Percentiles rank a stretch among this genome's conserved stretches.
These are phyloP conservation scores for Catostomus latipinnis DNA, from an alignment of 2,797 vertebrate species.

Conservation along the genomic window DNA sequence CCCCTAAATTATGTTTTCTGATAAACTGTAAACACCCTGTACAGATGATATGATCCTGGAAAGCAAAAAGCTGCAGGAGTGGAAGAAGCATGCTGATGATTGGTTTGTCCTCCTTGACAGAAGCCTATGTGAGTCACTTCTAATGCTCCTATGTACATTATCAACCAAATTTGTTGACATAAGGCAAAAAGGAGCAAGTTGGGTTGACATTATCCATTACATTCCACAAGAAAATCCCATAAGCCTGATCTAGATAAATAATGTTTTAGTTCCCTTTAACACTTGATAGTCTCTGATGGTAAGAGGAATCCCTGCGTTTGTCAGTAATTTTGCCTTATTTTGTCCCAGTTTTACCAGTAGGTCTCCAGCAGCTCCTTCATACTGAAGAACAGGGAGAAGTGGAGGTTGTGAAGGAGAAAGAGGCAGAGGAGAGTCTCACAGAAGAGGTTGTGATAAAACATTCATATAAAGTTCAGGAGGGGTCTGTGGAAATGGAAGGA, in stretches of 20 bases:
- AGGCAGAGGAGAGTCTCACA: conserved; percentile 4
- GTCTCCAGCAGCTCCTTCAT: conserved; percentile 45
- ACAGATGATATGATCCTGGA: conserved; percentile 45
- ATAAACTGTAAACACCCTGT: neutral
- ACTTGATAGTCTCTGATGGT: neutral
- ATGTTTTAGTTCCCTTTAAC: conserved; percentile 27
- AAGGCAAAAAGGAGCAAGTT: neutral
- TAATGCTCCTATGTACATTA: conserved; percentile 43
- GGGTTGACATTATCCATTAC: conserved; percentile 17
- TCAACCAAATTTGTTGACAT: conserved; percentile 8
- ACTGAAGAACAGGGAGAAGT: conserved; percentile 32
- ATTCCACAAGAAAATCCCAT: conserved; percentile 6
- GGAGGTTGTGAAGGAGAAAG: conserved; percentile 30
- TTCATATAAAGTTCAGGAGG: conserved; percentile 30
- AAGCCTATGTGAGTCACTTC: conserved; percentile 25
- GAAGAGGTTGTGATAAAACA: conserved; percentile 34
- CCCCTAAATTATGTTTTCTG: neutral
- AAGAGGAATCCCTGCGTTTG: neutral
- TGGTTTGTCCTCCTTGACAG: conserved; percentile 73
- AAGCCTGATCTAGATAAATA: neutral
- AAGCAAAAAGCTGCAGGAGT: conserved; percentile 54
- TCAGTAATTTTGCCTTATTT: conserved; percentile 21
- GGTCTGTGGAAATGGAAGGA: conserved; percentile 3
- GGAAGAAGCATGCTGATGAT: conserved; percentile 65
- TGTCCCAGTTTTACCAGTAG: conserved; percentile 55